A percentile compares a stretch with the other conserved stretches of the same genome.
phyloP scores from a whole-genome alignment of 2,113 vertebrate species.

The Columba livia region DNA sequence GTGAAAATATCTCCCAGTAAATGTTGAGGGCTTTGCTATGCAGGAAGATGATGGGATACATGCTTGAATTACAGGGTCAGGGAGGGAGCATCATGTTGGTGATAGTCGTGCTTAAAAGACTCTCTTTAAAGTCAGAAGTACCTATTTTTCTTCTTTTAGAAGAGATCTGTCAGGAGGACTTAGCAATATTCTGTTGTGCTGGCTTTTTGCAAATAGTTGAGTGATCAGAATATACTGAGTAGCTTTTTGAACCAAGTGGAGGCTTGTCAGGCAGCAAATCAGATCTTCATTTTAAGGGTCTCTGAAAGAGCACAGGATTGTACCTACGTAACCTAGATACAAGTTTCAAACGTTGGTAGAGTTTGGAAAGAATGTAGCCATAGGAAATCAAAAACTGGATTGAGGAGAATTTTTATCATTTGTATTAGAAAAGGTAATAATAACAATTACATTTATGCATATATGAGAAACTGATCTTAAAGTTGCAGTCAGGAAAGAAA shows the following conservation, averaged over 20 bases:
- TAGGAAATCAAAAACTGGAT: neutral
- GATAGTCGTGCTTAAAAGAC: neutral
- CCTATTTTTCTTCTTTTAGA: neutral
- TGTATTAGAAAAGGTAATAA: neutral
- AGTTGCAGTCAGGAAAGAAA: neutral
- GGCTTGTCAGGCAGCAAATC: neutral
- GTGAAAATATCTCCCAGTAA: neutral
- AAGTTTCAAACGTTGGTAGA: accelerated
- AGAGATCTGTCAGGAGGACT: neutral
- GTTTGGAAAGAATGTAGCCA: neutral
- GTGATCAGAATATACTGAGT: neutral
- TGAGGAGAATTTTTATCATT: neutral
- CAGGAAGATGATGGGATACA: neutral
- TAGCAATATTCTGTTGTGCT: neutral
- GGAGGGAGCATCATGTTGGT: neutral
- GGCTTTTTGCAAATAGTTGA: neutral
- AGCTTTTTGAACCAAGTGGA: neutral
- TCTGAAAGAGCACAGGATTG: neutral
- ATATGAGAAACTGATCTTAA: neutral
- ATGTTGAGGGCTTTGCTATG: neutral
- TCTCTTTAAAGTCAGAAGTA: neutral
- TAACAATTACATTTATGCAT: neutral
- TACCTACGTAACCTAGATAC: neutral
- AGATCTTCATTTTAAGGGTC: neutral
- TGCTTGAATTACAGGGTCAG: neutral